Evolutionary conservation across 2,797 vertebrate species (phyloP).

Genomic region (Smutsia temminckii): DNA sequence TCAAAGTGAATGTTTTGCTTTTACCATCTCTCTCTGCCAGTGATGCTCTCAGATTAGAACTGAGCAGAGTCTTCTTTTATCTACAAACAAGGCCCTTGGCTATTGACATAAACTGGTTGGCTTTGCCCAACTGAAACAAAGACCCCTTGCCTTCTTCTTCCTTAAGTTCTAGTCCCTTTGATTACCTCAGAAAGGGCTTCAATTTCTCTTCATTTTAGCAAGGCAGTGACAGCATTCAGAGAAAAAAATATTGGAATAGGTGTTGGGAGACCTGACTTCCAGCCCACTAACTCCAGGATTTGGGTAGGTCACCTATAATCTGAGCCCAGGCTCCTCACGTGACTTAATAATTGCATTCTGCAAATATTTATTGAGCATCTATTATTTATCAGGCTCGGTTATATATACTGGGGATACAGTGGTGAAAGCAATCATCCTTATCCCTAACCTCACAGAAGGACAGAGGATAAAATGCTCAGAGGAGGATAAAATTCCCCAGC

Average conservation of each 20-base stretch:
- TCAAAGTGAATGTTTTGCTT: conserved; percentile 71
- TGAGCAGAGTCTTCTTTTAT: conserved; percentile 57
- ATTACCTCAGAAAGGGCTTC: conserved; percentile 25
- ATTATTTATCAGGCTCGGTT: not conserved
- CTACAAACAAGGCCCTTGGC: conserved; percentile 51
- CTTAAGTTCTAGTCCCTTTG: not conserved
- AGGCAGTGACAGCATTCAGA: not conserved
- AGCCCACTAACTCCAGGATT: not conserved
- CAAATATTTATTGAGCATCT: not conserved
- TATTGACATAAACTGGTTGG: conserved; percentile 54
- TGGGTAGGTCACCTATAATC: not conserved
- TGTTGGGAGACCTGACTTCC: not conserved
- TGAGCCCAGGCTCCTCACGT: not conserved
- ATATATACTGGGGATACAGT: not conserved
- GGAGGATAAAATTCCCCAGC: not conserved
- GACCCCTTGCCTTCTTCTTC: not conserved
- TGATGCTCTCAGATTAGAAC: conserved; percentile 58
- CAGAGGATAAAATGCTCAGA: not conserved
- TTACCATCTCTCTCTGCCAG: conserved; percentile 63
- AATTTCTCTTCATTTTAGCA: not conserved
- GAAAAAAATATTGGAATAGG: not conserved
- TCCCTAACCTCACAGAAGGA: not conserved
- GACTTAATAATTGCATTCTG: not conserved
- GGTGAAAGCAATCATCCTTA: not conserved
- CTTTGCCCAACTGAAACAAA: conserved; percentile 53